These are phyloP conservation scores for Gopherus evgoodei DNA, from an alignment of 2,113 vertebrate genomes.

Conservation along the genomic window DNA sequence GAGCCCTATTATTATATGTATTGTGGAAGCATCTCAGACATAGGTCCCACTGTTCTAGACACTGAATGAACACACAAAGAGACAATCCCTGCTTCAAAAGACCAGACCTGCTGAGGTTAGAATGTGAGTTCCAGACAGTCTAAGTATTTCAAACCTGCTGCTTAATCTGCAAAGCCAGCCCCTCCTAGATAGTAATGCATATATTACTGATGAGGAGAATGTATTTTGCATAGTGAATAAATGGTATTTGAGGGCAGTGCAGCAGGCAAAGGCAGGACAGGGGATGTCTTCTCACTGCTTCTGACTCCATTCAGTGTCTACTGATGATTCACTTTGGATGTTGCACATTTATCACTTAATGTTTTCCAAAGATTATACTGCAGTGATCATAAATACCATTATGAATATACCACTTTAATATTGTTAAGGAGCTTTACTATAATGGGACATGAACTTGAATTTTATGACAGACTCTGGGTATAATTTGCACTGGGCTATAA, in stretches of 20 bases:
- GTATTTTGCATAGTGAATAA: not conserved
- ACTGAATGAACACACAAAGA: not conserved
- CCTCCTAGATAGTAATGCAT: not conserved
- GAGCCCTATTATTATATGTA: not conserved
- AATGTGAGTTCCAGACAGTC: not conserved
- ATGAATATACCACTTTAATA: constrained; percentile 27
- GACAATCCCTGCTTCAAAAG: not conserved
- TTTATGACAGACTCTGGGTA: constrained; percentile 53
- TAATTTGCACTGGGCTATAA: constrained; percentile 65
- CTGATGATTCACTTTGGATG: constrained; percentile 2
- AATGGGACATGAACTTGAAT: constrained; percentile 66
- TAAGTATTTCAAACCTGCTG: not conserved
- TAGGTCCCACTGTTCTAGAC: not conserved
- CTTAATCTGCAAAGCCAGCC: not conserved
- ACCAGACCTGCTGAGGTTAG: not conserved
- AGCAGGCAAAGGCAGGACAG: not conserved
- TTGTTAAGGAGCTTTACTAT: constrained; percentile 41
- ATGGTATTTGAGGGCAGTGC: not conserved
- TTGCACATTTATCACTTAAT: constrained; percentile 53
- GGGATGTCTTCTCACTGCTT: not conserved
- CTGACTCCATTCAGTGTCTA: not conserved
- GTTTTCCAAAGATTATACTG: constrained; percentile 37
- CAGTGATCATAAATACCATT: constrained; percentile 44
- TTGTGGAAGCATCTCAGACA: not conserved
- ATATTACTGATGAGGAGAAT: not conserved